Conservation (phyloP, 1,140 invertebrate species). For the Thalassaphorura encarpata region DNA sequence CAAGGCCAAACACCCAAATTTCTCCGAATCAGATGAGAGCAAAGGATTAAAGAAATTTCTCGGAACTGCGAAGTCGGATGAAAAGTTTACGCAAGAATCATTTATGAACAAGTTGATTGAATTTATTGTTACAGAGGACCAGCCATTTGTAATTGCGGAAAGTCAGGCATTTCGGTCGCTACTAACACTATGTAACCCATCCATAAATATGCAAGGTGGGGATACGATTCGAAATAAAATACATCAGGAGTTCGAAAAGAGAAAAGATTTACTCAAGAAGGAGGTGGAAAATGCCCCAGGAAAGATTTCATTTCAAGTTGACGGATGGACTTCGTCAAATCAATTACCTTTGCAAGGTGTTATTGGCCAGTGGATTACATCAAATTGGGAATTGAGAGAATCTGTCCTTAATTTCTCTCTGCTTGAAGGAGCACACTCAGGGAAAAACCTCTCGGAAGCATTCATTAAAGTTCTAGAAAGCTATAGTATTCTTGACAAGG, state of each 20-base stretch:
- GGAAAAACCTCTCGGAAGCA: constrained; percentile 20
- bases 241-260: background rate
- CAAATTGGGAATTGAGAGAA: constrained; percentile 1
- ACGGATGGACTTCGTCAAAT: constrained; percentile 35
- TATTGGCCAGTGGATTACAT: constrained; percentile 34
- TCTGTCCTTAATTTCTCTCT: constrained; percentile 7
- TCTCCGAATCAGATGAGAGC: background rate
- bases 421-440: constrained; percentile 26
- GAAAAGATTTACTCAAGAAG: background rate
- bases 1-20: background rate
- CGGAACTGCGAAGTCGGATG: background rate
- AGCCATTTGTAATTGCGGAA: background rate
- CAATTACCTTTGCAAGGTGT: constrained; percentile 34
- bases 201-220: background rate
- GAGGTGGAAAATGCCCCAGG: background rate
- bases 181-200: background rate
- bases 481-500: constrained; percentile 30
- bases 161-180: background rate
- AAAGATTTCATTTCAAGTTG: constrained; percentile 32
- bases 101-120: background rate
- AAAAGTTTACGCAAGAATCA: background rate
- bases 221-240: background rate
- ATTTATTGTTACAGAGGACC: background rate
- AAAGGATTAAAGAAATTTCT: background rate
- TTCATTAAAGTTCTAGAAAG: constrained; percentile 18